These are phyloP conservation scores for Ochropleura plecta DNA, from an alignment of 2,888 invertebrate genomes.

Conservation along the genomic window DNA sequence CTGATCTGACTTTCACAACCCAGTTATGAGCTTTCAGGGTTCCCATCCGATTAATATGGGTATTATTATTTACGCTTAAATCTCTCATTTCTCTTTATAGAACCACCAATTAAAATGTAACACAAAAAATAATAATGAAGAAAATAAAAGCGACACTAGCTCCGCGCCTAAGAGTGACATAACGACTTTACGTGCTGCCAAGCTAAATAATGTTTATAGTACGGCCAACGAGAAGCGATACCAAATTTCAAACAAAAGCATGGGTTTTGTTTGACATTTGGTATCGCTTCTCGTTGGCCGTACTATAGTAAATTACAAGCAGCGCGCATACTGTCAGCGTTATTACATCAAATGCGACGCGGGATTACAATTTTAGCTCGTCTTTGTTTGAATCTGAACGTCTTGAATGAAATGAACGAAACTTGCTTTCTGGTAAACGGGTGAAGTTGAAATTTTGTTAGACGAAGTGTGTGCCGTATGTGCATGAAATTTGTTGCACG, in stretches of 20 bases:
- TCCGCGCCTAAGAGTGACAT: conserved; percentile 37
- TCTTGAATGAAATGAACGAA: conserved; percentile 20
- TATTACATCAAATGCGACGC: conserved; percentile 59
- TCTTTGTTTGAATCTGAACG: conserved; percentile 34
- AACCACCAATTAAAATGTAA: background rate
- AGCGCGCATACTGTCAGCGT: conserved; percentile 59
- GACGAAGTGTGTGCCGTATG: background rate
- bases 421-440: background rate
- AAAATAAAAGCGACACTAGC: conserved; percentile 21
- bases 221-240: no score
- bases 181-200: conserved; percentile 36
- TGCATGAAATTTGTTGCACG: conserved; percentile 2
- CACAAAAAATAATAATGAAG: background rate
- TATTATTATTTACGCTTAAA: background rate
- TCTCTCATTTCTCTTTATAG: background rate
- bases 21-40: background rate
- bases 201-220: conserved; percentile 75
- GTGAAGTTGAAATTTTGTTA: conserved; percentile 13
- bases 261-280: no score
- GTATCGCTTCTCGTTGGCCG: no score
- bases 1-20: background rate
- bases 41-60: background rate
- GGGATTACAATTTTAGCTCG: conserved; percentile 61
- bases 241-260: no score
- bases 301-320: conserved; percentile 71